Percentiles rank a stretch among this genome's conserved stretches.
Conservation (phyloP, 2,113 vertebrate genomes). For the Mobula birostris region DNA sequence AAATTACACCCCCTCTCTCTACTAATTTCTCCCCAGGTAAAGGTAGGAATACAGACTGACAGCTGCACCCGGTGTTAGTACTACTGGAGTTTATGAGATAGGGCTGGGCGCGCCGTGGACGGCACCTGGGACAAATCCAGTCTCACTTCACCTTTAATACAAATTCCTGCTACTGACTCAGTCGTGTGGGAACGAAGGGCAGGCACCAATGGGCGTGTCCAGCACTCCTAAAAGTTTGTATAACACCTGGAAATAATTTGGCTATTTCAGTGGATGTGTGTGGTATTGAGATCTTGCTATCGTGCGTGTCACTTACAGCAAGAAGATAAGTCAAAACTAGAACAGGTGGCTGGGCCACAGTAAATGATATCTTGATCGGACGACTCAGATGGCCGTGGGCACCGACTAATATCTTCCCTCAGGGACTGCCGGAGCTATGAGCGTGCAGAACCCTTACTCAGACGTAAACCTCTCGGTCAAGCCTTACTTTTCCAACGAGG, state of each 20-base stretch:
- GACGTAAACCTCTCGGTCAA: not conserved
- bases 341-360: not conserved
- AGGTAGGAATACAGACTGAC: not conserved
- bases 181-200: not conserved
- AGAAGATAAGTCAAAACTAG: not conserved
- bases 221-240: too few relatives aligned
- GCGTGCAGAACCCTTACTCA: not conserved
- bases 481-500: not conserved
- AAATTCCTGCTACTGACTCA: not conserved
- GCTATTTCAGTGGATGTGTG: too few relatives aligned
- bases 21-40: not conserved
- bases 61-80: too few relatives aligned
- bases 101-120: not conserved
- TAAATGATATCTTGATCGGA: not conserved
- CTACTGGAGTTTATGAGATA: too few relatives aligned
- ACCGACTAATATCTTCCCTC: not conserved
- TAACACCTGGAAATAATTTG: not conserved
- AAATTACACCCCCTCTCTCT: not conserved
- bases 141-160: not conserved
- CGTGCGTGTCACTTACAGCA: too few relatives aligned
- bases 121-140: not conserved
- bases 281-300: too few relatives aligned
- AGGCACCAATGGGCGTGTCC: not conserved
- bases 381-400: not conserved
- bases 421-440: not conserved